Evolutionary conservation across 2,113 vertebrate species (phyloP).

Genomic region (Suncus etruscus): DNA sequence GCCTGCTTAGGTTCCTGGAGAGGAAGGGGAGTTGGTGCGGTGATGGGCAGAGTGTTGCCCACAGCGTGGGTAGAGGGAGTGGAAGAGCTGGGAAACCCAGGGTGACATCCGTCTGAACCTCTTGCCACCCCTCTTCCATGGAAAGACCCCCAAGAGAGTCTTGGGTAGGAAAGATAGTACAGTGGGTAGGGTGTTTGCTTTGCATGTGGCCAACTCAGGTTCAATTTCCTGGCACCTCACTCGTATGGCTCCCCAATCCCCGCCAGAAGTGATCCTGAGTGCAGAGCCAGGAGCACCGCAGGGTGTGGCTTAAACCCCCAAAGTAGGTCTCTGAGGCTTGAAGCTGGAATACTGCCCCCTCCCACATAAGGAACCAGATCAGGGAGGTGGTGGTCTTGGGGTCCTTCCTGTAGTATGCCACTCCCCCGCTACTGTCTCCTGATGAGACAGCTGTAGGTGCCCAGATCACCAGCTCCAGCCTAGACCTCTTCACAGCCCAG

Average conservation of each 20-base stretch:
- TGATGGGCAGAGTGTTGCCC: neutral
- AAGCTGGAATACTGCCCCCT: neutral
- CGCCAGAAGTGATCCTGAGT: no score
- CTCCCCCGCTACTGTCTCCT: neutral
- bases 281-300: no score
- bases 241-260: no score
- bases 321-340: neutral
- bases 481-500: neutral
- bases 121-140: neutral
- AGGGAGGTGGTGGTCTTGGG: neutral
- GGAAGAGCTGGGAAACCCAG: slow-evolving; percentile 7
- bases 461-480: neutral
- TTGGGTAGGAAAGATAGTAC: no score
- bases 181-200: no score
- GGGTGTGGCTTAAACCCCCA: no score
- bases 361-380: neutral
- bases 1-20: neutral
- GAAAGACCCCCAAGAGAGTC: neutral
- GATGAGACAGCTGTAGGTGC: neutral
- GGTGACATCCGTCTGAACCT: neutral
- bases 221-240: no score
- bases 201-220: no score
- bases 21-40: neutral
- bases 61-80: neutral
- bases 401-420: neutral